Evolutionary conservation across 2,888 invertebrate genomes (phyloP).

Genomic region (Drosophila cognata): DNA sequence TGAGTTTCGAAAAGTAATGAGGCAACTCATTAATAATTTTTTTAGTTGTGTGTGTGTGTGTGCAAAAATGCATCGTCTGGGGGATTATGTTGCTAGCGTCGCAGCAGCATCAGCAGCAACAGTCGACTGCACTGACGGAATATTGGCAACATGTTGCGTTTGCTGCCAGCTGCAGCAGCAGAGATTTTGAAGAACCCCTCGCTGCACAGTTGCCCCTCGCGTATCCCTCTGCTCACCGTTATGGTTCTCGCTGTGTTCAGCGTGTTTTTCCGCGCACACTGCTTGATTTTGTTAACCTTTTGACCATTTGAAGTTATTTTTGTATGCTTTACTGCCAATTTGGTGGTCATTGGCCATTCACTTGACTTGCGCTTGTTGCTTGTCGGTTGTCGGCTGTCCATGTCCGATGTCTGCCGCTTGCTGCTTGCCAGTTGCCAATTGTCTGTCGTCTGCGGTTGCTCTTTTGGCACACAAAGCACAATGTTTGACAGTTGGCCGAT

Average conservation of each 20-base stretch:
- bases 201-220: slow-evolving; percentile 5
- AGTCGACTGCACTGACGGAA: slow-evolving; percentile 63
- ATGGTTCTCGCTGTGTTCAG: slow-evolving; percentile 7
- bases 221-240: neutral
- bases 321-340: slow-evolving; percentile 82
- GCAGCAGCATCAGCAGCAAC: slow-evolving; percentile 29
- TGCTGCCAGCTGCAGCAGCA: slow-evolving; percentile 61
- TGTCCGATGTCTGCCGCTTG: slow-evolving; percentile 50
- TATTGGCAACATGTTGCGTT: slow-evolving; percentile 74
- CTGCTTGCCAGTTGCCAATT: slow-evolving; percentile 40
- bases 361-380: slow-evolving; percentile 78
- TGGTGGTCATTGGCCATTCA: slow-evolving; percentile 81
- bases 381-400: slow-evolving; percentile 43
- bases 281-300: slow-evolving; percentile 82
- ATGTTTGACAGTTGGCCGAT: slow-evolving; percentile 75
- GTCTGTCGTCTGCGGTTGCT: slow-evolving; percentile 62
- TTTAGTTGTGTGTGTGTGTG: slow-evolving; percentile 47
- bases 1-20: slow-evolving; percentile 83
- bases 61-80: slow-evolving; percentile 60
- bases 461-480: slow-evolving; percentile 77
- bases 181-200: slow-evolving; percentile 33
- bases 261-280: slow-evolving; percentile 54
- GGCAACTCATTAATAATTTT: slow-evolving; percentile 84
- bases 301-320: slow-evolving; percentile 81
- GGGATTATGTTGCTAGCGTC: slow-evolving; percentile 71